Percentiles rank a stretch among this genome's conserved stretches.
Evolutionary conservation across 2,797 vertebrate genomes (phyloP).

Genomic region (Uromys caudimaculatus): DNA sequence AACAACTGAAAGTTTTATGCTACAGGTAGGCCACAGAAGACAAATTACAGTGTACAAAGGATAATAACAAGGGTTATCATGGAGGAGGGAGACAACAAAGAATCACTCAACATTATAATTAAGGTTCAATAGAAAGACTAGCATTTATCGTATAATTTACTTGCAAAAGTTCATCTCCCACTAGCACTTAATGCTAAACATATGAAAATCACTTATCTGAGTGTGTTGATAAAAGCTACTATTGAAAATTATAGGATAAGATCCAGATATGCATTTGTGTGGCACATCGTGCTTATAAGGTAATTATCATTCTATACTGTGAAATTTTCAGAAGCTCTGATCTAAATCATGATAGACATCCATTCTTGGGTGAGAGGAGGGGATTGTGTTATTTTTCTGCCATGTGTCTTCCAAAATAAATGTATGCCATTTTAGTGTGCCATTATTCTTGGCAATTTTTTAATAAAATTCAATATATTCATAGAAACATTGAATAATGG

Average conservation of each 20-base stretch:
- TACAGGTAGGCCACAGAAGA: constrained; percentile 2
- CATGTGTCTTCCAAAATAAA: constrained; percentile 12
- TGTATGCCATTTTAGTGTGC: neutral
- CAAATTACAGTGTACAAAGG: constrained; percentile 18
- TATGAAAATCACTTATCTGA: constrained; percentile 53
- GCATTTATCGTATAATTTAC: constrained; percentile 46
- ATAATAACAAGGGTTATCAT: neutral
- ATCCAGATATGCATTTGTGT: neutral
- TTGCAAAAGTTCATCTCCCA: constrained; percentile 46
- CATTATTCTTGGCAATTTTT: constrained; percentile 16
- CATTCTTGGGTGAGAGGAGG: neutral
- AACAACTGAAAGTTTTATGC: neutral
- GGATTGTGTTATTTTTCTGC: constrained; percentile 9
- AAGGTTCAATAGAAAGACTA: constrained; percentile 47
- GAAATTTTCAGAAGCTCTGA: constrained; percentile 47
- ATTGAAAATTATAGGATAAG: constrained; percentile 44
- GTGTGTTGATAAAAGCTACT: constrained; percentile 51
- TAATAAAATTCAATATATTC: constrained; percentile 57
- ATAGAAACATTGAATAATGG: constrained; percentile 12
- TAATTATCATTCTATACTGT: constrained; percentile 38
- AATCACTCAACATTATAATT: constrained; percentile 45
- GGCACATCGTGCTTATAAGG: neutral
- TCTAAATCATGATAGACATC: neutral
- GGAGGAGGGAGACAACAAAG: neutral
- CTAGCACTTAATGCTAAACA: constrained; percentile 11